These are phyloP conservation scores for Microtus oregoni DNA, from an alignment of 2,113 vertebrate genomes.

Conservation along the genomic window DNA sequence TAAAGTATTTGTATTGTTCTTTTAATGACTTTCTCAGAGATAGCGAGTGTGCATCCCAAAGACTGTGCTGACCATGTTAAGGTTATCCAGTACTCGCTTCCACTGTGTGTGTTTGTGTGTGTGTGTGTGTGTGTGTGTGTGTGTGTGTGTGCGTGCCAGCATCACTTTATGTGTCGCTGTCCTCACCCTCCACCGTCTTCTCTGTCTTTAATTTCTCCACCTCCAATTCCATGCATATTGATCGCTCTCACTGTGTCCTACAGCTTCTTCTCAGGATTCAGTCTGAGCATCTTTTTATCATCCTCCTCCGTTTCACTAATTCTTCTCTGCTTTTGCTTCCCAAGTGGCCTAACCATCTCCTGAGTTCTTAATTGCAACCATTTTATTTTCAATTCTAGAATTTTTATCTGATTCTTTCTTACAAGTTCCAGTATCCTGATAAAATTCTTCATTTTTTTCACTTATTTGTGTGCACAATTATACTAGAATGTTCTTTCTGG, in stretches of 20 bases:
- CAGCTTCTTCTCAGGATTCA: neutral
- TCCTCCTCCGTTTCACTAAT: neutral
- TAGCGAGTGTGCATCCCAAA: neutral
- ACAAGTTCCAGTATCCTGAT: neutral
- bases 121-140: neutral
- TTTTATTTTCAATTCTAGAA: neutral
- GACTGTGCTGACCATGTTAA: neutral
- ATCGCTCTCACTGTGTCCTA: neutral
- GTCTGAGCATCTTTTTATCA: neutral
- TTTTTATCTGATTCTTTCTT: neutral
- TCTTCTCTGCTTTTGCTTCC: neutral
- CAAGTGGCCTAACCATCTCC: neutral
- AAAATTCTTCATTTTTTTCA: neutral
- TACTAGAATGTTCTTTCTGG: neutral
- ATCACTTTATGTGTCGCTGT: neutral
- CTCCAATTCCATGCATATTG: neutral
- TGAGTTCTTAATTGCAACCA: neutral
- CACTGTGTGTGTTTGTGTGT: neutral
- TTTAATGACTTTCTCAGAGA: neutral
- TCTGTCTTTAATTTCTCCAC: neutral
- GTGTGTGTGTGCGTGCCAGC: neutral
- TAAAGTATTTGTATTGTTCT: neutral
- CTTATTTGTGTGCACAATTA: neutral
- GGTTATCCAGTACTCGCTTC: neutral
- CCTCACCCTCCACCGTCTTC: neutral